Evolutionary conservation across 1,140 invertebrate genomes (phyloP).

Genomic region (Plutomurus gul): DNA sequence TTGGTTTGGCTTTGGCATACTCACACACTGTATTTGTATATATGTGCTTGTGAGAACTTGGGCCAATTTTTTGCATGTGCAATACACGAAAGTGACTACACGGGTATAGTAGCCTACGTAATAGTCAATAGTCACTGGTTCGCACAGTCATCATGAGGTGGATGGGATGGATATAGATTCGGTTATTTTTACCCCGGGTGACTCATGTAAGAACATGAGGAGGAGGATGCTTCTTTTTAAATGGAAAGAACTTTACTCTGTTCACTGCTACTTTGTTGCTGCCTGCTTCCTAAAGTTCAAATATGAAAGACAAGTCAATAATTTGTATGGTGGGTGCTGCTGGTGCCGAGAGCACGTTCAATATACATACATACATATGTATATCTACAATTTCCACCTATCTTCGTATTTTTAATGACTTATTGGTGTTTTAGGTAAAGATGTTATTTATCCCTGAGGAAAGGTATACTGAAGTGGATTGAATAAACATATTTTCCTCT

Average conservation of each 20-base stretch:
- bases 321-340: too few relatives aligned
- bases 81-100: not conserved
- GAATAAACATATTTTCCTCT: too few relatives aligned
- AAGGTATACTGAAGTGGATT: too few relatives aligned
- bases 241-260: not conserved
- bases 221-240: conserved; percentile 14
- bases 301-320: too few relatives aligned
- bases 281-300: too few relatives aligned
- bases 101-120: not conserved
- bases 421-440: too few relatives aligned
- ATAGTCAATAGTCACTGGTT: not conserved
- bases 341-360: too few relatives aligned
- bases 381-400: too few relatives aligned
- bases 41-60: not conserved
- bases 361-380: too few relatives aligned
- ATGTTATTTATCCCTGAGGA: too few relatives aligned
- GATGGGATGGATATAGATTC: conserved; percentile 22
- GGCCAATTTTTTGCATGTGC: conserved; percentile 20
- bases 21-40: not conserved
- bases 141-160: conserved; percentile 1
- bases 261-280: not conserved
- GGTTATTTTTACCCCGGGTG: not conserved
- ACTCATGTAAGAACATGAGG: not conserved
- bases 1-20: not conserved
- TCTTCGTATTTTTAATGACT: too few relatives aligned